Conservation (phyloP, 2,888 invertebrate species). For the Hydraecia micacea region DNA sequence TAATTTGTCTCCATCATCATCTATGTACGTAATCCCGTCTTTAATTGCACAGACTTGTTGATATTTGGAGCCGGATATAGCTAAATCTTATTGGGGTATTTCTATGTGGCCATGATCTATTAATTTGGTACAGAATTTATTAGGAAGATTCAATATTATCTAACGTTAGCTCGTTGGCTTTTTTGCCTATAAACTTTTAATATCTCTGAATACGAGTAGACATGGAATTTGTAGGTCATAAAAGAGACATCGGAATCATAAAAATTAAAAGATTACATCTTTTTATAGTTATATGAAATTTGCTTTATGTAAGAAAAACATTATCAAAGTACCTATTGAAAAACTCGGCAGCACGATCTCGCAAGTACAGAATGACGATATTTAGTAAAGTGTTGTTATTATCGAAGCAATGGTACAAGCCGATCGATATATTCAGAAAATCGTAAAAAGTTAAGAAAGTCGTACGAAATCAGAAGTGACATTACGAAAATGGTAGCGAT, state of each 20-base stretch:
- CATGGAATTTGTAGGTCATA: neutral
- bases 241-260: neutral
- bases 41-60: conserved; percentile 13
- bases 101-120: neutral
- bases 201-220: neutral
- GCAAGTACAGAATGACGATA: conserved; percentile 12
- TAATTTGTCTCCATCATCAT: conserved; percentile 47
- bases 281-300: neutral
- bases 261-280: neutral
- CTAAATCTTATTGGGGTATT: neutral
- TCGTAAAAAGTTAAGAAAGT: conserved; percentile 36
- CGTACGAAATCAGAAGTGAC: conserved; percentile 14
- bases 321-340: neutral
- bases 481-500: conserved; percentile 29
- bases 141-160: neutral
- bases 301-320: neutral
- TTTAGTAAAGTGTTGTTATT: conserved; percentile 22
- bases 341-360: neutral
- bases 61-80: conserved; percentile 14
- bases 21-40: neutral
- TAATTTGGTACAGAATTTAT: conserved; percentile 3
- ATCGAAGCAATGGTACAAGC: conserved; percentile 25
- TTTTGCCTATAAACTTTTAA: neutral
- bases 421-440: conserved; percentile 26
- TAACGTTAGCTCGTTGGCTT: neutral